Conservation (phyloP, 2,888 invertebrate species). For the Monochamus alternatus region DNA sequence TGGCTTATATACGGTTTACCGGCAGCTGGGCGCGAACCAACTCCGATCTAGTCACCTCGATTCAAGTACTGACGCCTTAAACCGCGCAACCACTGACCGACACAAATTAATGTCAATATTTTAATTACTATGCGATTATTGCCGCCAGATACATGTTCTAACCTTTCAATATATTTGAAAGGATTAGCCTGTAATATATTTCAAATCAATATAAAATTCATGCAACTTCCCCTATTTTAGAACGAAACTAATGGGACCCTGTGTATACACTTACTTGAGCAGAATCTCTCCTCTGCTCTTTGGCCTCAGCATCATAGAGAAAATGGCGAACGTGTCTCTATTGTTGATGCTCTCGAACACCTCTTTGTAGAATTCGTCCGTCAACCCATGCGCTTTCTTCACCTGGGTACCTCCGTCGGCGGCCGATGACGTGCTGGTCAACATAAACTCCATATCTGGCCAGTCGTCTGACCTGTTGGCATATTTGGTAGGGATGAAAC, state of each 20-base stretch:
- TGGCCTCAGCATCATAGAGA: slow-evolving; percentile 92
- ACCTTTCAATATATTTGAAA: too few species aligned
- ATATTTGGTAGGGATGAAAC: slow-evolving; percentile 91
- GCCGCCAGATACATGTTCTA: too few species aligned
- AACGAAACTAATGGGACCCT: not conserved
- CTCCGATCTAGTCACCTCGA: too few species aligned
- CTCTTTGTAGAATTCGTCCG: slow-evolving; percentile 86
- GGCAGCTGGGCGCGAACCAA: too few species aligned
- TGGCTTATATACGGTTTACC: too few species aligned
- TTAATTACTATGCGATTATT: too few species aligned
- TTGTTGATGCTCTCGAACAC: slow-evolving; percentile 82
- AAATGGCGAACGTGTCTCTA: slow-evolving; percentile 85
- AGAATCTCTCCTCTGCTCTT: slow-evolving; percentile 88
- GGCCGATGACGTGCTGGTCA: slow-evolving; percentile 86
- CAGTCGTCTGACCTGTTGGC: slow-evolving; percentile 90
- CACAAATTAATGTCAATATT: too few species aligned
- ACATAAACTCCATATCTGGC: slow-evolving; percentile 94
- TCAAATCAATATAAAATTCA: too few species aligned
- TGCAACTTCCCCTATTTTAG: too few species aligned
- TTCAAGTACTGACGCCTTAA: too few species aligned
- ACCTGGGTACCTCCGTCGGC: slow-evolving; percentile 86
- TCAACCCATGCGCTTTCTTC: slow-evolving; percentile 86
- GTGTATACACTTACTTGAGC: slow-evolving; percentile 55
- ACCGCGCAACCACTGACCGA: too few species aligned
- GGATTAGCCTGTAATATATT: too few species aligned